phyloP scores from a whole-genome alignment of 2,797 vertebrate species.

The Manis javanica region DNA sequence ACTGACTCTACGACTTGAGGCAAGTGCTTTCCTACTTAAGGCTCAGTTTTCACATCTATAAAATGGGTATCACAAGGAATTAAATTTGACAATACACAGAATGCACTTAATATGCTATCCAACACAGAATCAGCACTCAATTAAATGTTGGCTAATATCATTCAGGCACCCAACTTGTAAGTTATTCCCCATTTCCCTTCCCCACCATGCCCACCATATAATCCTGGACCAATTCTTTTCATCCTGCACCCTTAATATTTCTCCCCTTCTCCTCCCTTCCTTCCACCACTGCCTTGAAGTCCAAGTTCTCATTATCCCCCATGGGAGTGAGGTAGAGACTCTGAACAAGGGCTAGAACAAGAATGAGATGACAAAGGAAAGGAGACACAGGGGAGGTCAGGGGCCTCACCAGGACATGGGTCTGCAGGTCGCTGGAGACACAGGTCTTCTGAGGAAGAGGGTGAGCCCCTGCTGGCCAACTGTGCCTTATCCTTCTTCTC shows the following conservation, averaged over 20 bases:
- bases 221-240: background rate
- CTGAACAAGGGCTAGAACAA: background rate
- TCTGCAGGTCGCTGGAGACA: background rate
- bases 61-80: background rate
- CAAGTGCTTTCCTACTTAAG: background rate
- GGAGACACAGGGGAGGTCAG: rapidly evolving
- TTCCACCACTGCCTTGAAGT: background rate
- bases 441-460: background rate
- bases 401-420: background rate
- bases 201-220: rapidly evolving
- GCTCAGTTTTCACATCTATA: background rate
- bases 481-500: background rate
- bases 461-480: background rate
- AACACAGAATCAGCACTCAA: background rate
- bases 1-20: background rate
- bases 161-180: background rate
- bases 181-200: background rate
- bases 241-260: rapidly evolving
- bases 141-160: background rate
- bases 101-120: no score
- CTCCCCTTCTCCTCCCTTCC: background rate
- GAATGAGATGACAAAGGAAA: background rate
- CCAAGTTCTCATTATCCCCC: background rate
- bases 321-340: background rate
- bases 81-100: background rate